Evolutionary conservation across 1,140 invertebrate species (phyloP).

Genomic region (Heliconius hewitsoni): DNA sequence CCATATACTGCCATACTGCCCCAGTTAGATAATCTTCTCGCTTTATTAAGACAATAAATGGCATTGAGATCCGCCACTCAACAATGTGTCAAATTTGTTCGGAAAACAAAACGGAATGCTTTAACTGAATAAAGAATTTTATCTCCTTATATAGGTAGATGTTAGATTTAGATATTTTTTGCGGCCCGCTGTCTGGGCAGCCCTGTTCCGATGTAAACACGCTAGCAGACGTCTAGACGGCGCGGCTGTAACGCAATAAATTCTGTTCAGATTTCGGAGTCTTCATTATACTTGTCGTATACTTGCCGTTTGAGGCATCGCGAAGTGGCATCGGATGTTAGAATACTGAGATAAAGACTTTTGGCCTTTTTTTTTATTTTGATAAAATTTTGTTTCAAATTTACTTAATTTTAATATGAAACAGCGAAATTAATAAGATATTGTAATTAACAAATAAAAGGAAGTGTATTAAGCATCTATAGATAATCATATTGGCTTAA

Average conservation of each 20-base stretch:
- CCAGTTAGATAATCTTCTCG: no score
- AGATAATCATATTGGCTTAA: no score
- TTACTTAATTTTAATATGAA: neutral
- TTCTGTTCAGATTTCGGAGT: constrained; percentile 35
- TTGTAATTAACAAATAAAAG: no score
- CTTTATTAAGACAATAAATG: no score
- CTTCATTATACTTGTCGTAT: constrained; percentile 40
- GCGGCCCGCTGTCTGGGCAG: neutral
- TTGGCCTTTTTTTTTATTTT: neutral
- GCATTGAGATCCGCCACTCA: no score
- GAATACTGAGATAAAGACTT: neutral
- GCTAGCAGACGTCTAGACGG: constrained; percentile 49
- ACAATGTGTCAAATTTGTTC: no score
- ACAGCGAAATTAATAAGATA: neutral
- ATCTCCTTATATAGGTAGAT: no score
- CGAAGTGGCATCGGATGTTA: constrained; percentile 12
- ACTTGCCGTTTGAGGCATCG: constrained; percentile 9
- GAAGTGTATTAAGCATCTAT: no score
- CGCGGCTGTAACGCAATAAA: constrained; percentile 50
- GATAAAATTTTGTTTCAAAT: neutral
- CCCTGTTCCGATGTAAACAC: constrained; percentile 52
- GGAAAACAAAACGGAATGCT: no score
- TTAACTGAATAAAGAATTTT: no score
- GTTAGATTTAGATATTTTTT: neutral
- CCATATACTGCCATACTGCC: no score